Evolutionary conservation across 1,140 invertebrate species (phyloP), one percentile per base, ranked within the genome.

Genomic region (Cydia splendana): DNA sequence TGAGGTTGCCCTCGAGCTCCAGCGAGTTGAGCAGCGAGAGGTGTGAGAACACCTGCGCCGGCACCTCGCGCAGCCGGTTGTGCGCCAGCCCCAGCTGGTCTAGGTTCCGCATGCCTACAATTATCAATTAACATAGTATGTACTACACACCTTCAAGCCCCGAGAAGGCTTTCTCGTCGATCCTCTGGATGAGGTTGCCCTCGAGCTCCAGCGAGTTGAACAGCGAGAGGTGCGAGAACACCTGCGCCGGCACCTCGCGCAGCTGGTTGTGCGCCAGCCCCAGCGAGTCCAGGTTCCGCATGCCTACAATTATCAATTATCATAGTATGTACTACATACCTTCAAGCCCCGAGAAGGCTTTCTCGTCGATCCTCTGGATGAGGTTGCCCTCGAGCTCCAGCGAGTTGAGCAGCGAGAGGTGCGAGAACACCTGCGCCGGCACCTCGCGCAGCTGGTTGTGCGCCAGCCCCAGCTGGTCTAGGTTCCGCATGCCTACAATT

Each of bases 141-240:
- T n/a, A n/a, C n/a, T n/a, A n/a, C n/a, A n/a, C n/a, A n/a, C 45
- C 45, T 48, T 48, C 45, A 48, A 98, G 94, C 79, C 97, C 97
- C 42, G 95, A 95, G 86, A 98, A 98, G 12, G 97, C 97, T 81
- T 96, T 96, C 75, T 96, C 95, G 90, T 98, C 96, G 77, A 98
- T 95, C 65, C 95, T 94, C 76, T 94, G 95, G 82, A 98, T 98
- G 79, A 95, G 94, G 92, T 98, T 98, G 65, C 96, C 96, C 83
- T 98, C 97, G 76, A 98, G 91, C 92, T 98, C 97, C 83, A 98
- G 93, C 10, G 97, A 97, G 90, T 97, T 98, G 48, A 98, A 94
- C 82, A 96, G 94, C 28, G 93, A 95, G 78, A 98, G 93, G 88
- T 97, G 96, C 4, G 95, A 95, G 90, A 98, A 98, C 45, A 97